Evolutionary conservation across 2,888 invertebrate species (phyloP).

Genomic region (Orthonevra nobilis): DNA sequence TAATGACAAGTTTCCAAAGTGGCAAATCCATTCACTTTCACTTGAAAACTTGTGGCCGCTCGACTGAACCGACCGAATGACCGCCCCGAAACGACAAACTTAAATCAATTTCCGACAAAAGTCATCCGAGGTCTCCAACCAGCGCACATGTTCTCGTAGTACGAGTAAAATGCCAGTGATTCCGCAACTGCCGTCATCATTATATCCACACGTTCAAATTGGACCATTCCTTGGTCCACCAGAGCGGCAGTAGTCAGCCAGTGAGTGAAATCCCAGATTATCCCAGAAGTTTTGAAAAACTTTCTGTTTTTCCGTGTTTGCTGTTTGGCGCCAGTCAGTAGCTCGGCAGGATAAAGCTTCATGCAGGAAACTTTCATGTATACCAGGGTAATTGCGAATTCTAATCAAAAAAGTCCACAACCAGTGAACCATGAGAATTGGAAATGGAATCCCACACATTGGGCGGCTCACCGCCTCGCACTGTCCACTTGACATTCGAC

Average conservation of each 20-base stretch:
- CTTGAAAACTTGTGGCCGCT: constrained; percentile 39
- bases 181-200: constrained; percentile 10
- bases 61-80: background rate
- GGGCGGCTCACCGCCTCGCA: no score
- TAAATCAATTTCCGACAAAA: constrained; percentile 59
- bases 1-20: constrained; percentile 65
- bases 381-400: constrained; percentile 50
- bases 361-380: constrained; percentile 18
- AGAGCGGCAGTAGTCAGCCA: background rate
- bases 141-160: no score
- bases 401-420: constrained; percentile 54
- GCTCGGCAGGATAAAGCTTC: constrained; percentile 12
- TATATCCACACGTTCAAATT: no score
- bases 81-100: constrained; percentile 39
- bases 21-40: constrained; percentile 64
- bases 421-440: constrained; percentile 27
- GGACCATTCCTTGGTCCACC: background rate
- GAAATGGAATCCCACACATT: constrained; percentile 10
- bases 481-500: constrained; percentile 55
- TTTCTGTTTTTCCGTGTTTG: constrained; percentile 37
- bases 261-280: constrained; percentile 56
- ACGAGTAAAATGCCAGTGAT: constrained; percentile 2
- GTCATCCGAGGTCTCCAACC: constrained; percentile 45
- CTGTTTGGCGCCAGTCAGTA: background rate
- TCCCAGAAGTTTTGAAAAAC: constrained; percentile 42